Evolutionary conservation across 1,140 invertebrate genomes (phyloP).

Genomic region (Catajapyx aquilonaris): DNA sequence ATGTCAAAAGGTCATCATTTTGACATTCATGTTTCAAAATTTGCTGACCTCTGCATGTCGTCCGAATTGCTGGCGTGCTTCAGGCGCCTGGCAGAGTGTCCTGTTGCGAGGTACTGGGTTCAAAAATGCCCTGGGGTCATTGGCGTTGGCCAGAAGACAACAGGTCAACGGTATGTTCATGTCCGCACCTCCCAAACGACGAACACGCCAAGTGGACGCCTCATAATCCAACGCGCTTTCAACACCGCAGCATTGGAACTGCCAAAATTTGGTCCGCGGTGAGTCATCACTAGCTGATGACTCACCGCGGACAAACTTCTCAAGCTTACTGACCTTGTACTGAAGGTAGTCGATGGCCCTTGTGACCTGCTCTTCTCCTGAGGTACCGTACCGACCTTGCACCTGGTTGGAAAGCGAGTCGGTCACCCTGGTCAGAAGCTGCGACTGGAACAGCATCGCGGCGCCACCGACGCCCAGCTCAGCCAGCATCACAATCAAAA

Average conservation of each 20-base stretch:
- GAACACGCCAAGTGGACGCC: constrained; percentile 56
- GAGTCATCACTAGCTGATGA: too few relatives aligned
- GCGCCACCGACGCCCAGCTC: neutral
- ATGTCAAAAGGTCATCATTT: constrained; percentile 1
- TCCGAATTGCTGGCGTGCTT: constrained; percentile 33
- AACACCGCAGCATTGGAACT: constrained; percentile 69
- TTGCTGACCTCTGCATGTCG: constrained; percentile 32
- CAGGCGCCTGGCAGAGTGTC: constrained; percentile 42
- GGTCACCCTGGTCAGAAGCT: neutral
- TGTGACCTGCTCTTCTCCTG: neutral
- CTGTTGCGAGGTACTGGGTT: constrained; percentile 52
- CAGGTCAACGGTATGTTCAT: constrained; percentile 55
- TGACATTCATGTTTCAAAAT: neutral
- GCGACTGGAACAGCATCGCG: neutral
- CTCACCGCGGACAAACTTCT: too few relatives aligned
- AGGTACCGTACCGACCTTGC: neutral
- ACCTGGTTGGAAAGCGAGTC: neutral
- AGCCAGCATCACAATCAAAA: neutral
- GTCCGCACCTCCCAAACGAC: constrained; percentile 41
- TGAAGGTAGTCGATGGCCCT: neutral
- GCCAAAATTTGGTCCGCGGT: too few relatives aligned
- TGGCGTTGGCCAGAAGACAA: constrained; percentile 41
- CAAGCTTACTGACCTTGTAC: neutral
- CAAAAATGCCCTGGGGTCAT: constrained; percentile 36
- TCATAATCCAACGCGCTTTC: constrained; percentile 55